These are phyloP conservation scores for Neocrepidodera transversa DNA, from an alignment of 2,888 invertebrate species.

Conservation along the genomic window DNA sequence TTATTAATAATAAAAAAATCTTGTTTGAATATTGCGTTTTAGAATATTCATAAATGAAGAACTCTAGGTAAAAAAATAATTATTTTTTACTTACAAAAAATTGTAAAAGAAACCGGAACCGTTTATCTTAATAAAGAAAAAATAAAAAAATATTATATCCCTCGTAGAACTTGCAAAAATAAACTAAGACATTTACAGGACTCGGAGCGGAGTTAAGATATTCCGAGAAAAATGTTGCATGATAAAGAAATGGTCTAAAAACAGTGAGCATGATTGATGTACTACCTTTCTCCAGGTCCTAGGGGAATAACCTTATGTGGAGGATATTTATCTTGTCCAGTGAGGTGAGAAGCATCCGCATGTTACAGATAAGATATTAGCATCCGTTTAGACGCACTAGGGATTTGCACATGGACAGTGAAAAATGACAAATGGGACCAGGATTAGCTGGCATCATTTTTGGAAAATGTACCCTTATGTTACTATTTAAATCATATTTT, in stretches of 20 bases:
- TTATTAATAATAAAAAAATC: too few species aligned
- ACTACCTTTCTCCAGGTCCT: slow-evolving; percentile 15
- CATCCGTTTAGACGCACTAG: slow-evolving; percentile 18
- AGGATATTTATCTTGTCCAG: slow-evolving; percentile 23
- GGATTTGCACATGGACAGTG: slow-evolving; percentile 23
- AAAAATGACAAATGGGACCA: slow-evolving; percentile 25
- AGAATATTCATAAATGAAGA: too few species aligned
- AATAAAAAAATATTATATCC: too few species aligned
- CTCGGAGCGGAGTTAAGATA: slow-evolving; percentile 20
- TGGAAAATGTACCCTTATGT: too few species aligned
- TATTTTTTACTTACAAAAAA: too few species aligned
- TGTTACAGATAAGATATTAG: slow-evolving; percentile 27
- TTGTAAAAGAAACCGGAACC: too few species aligned
- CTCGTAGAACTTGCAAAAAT: background rate
- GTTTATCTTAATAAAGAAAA: too few species aligned
- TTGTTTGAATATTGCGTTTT: too few species aligned
- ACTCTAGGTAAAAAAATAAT: too few species aligned
- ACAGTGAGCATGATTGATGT: slow-evolving; percentile 24
- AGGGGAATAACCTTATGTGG: slow-evolving; percentile 18
- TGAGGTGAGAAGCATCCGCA: slow-evolving; percentile 23
- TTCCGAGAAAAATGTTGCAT: slow-evolving; percentile 29
- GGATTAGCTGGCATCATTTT: too few species aligned
- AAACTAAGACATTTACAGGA: background rate
- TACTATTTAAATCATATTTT: too few species aligned
- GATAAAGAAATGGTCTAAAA: slow-evolving; percentile 27